Evolutionary conservation across 2,888 invertebrate genomes (phyloP).

Genomic region (Pharmacophagus antenor): DNA sequence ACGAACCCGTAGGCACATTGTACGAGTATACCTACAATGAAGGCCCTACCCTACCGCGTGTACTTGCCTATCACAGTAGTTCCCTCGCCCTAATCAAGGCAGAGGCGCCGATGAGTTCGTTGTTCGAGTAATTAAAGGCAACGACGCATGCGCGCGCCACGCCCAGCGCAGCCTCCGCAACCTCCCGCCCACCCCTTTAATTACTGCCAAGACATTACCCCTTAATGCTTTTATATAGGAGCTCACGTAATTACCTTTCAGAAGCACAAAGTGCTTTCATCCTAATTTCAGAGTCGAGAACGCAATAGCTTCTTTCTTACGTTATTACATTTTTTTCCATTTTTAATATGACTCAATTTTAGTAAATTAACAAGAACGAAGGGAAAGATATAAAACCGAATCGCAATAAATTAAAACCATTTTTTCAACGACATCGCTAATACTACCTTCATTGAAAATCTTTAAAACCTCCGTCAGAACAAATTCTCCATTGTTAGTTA

Average conservation of each 20-base stretch:
- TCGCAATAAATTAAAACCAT: no score
- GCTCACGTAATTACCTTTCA: slow-evolving; percentile 39
- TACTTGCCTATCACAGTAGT: slow-evolving; percentile 41
- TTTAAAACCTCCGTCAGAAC: no score
- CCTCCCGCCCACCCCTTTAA: slow-evolving; percentile 54
- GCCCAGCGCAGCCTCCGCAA: slow-evolving; percentile 75
- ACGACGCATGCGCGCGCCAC: slow-evolving; percentile 74
- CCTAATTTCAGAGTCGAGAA: slow-evolving; percentile 23
- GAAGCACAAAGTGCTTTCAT: slow-evolving; percentile 35
- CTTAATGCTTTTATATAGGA: slow-evolving; percentile 65
- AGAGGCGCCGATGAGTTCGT: slow-evolving; percentile 73
- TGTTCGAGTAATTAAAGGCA: slow-evolving; percentile 70
- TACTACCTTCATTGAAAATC: no score
- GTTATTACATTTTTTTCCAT: slow-evolving; percentile 15
- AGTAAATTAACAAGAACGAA: no score
- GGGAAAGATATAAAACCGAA: no score
- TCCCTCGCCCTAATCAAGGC: slow-evolving; percentile 63
- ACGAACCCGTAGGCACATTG: slow-evolving; percentile 9
- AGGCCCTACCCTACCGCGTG: slow-evolving; percentile 34
- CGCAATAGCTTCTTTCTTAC: slow-evolving; percentile 18
- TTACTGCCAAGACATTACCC: slow-evolving; percentile 78
- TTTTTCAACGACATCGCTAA: no score
- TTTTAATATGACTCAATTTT: not conserved
- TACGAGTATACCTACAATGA: slow-evolving; percentile 37
- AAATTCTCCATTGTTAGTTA: not conserved